Percentiles rank a stretch among this genome's conserved stretches.
Evolutionary conservation across 2,113 vertebrate species (phyloP).

Genomic region (Psilopogon haemacephalus): DNA sequence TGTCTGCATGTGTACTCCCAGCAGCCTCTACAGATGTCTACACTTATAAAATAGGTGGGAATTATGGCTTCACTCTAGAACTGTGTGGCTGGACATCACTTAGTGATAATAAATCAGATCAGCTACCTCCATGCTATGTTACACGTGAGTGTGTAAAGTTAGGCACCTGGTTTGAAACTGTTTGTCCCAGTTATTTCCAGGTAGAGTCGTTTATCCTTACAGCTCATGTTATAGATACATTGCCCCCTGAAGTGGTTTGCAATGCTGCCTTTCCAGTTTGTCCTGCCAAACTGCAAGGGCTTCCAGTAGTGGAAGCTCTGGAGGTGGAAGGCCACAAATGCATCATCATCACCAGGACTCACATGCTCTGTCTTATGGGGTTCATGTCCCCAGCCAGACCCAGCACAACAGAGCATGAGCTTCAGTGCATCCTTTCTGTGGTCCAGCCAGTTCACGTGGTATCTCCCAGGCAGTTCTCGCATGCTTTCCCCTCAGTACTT

Average conservation of each 20-base stretch:
- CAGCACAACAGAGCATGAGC: fast-evolving
- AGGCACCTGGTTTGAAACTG: not conserved
- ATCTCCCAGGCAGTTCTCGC: not conserved
- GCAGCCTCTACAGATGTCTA: not conserved
- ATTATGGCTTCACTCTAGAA: not conserved
- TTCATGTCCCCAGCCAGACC: fast-evolving
- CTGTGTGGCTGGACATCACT: not conserved
- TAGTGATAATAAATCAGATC: not conserved
- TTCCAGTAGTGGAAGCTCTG: fast-evolving
- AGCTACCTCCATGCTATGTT: not conserved
- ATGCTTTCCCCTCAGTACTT: not conserved
- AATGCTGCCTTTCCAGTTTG: not conserved
- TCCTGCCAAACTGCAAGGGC: not conserved
- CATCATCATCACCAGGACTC: fast-evolving
- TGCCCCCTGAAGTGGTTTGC: not conserved
- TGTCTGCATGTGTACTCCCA: not conserved
- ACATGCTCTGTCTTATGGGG: fast-evolving
- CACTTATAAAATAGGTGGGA: not conserved
- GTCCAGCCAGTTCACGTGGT: fast-evolving
- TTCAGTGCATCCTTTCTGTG: fast-evolving
- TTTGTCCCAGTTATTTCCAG: not conserved
- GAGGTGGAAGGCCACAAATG: not conserved
- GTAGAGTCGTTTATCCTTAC: not conserved
- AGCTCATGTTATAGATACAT: not conserved
- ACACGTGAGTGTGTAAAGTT: not conserved